Evolutionary conservation across 2,797 vertebrate species (phyloP).

Genomic region (Onychomys leucogaster): DNA sequence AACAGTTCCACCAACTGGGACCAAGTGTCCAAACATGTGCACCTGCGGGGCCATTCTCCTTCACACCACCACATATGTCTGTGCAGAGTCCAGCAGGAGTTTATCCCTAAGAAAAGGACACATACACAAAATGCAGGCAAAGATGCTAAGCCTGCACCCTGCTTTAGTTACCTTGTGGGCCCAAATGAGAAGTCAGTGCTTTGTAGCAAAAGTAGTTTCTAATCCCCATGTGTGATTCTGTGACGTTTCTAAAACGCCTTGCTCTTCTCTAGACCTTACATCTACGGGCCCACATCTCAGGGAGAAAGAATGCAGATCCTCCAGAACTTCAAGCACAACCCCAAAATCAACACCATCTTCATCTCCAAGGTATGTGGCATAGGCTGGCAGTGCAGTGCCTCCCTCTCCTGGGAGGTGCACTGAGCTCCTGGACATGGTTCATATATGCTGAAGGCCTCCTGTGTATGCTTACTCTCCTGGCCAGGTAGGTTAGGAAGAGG

Average conservation of each 20-base stretch:
- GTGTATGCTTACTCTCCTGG: not conserved
- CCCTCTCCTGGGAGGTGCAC: not conserved
- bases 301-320: conserved; percentile 99
- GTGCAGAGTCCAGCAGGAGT: not conserved
- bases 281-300: conserved; percentile 98
- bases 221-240: not conserved
- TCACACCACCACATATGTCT: not conserved
- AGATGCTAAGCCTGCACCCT: not conserved
- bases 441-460: not conserved
- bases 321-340: conserved; percentile 99
- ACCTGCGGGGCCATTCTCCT: not conserved
- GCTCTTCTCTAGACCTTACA: conserved; percentile 92
- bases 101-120: not conserved
- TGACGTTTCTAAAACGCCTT: conserved; percentile 7
- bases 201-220: not conserved
- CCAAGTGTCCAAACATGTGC: not conserved
- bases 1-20: not conserved
- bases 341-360: conserved; percentile 99
- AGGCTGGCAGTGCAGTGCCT: not conserved
- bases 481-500: not conserved
- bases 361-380: conserved; percentile 94
- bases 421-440: not conserved
- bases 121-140: not conserved
- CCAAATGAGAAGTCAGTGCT: not conserved
- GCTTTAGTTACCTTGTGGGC: not conserved